These are phyloP conservation scores for Oscheius sp. DNA, from an alignment of 2,888 invertebrate species.

Conservation along the genomic window DNA sequence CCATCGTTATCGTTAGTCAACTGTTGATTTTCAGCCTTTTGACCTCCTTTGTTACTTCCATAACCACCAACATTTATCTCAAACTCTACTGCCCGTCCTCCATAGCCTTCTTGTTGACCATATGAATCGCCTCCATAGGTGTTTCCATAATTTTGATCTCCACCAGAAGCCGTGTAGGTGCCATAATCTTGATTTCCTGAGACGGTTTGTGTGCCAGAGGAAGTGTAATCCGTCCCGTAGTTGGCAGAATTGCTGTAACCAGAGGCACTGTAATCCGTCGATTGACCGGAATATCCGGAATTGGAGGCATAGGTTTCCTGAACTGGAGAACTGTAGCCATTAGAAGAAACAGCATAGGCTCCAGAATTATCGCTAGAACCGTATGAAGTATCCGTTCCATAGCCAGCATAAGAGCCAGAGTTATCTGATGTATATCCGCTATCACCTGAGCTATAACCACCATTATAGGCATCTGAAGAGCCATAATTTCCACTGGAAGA, in stretches of 20 bases:
- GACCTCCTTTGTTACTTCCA: neutral
- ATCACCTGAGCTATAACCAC: no score
- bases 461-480: no score
- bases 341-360: neutral
- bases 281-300: neutral
- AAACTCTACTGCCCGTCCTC: neutral
- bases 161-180: neutral
- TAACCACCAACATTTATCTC: neutral
- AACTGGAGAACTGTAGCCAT: no score
- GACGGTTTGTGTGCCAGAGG: no score
- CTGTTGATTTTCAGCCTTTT: neutral
- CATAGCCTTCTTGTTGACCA: no score
- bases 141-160: neutral
- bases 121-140: neutral
- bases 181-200: neutral
- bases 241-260: neutral
- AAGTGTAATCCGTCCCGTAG: conserved; percentile 13
- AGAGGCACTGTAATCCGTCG: neutral
- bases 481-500: no score
- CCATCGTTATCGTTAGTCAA: no score
- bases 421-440: no score
- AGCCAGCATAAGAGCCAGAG: neutral
- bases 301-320: no score
- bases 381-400: neutral
- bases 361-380: neutral